A percentile compares a stretch with the other conserved stretches of the same genome.
These are phyloP conservation scores for Archilochus colubris DNA, from an alignment of 2,113 vertebrate species.

Conservation along the genomic window DNA sequence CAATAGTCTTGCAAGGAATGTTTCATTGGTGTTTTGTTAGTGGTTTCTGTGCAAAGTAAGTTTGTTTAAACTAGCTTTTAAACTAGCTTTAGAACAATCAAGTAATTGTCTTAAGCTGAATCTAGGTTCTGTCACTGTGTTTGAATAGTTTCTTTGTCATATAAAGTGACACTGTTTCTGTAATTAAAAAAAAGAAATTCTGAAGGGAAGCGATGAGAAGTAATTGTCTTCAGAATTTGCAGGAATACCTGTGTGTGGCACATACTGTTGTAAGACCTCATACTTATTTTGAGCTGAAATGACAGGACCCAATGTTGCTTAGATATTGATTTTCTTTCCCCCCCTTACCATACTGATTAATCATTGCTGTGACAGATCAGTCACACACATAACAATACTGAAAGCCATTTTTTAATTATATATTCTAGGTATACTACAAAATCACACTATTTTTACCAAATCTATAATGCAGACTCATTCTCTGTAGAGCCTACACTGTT, in stretches of 20 bases:
- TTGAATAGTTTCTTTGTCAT: constrained; percentile 39
- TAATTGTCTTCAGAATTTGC: background rate
- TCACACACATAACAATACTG: background rate
- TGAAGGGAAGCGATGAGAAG: constrained; percentile 9
- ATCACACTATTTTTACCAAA: background rate
- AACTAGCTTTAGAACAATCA: background rate
- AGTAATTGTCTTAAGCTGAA: constrained; percentile 31
- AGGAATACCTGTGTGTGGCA: constrained; percentile 5
- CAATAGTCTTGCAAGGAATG: background rate
- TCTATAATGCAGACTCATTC: background rate
- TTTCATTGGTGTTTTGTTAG: background rate
- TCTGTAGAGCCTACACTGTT: background rate
- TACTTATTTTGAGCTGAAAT: background rate
- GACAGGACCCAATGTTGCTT: background rate
- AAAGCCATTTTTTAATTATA: background rate
- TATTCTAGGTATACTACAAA: background rate
- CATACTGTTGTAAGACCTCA: background rate
- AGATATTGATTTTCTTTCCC: background rate
- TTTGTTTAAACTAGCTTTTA: background rate
- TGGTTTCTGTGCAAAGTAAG: background rate
- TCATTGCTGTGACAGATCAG: background rate
- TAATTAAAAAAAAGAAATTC: background rate
- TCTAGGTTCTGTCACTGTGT: constrained; percentile 39
- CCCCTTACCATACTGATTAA: background rate
- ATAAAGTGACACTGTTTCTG: constrained; percentile 5